phyloP scores from a whole-genome alignment of 2,797 vertebrate species.

The Huso huso region DNA sequence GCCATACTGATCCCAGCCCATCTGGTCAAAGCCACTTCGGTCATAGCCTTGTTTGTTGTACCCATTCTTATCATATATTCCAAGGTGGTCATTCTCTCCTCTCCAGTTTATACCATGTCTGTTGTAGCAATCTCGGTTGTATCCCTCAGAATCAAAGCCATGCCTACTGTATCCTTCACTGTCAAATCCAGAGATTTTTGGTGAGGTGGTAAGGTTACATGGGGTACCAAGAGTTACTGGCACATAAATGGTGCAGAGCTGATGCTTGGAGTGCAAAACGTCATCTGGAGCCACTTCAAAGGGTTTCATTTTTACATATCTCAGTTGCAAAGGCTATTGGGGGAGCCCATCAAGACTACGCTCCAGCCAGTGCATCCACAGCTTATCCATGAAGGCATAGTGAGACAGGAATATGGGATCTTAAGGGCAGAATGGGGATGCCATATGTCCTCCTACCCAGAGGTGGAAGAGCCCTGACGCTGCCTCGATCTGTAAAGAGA shows the following conservation, averaged over 20 bases:
- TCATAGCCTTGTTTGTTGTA: constrained; percentile 32
- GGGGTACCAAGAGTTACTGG: constrained; percentile 43
- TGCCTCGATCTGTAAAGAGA: constrained; percentile 32
- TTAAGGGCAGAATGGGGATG: constrained; percentile 36
- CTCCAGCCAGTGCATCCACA: constrained; percentile 43
- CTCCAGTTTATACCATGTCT: neutral
- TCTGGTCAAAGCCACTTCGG: constrained; percentile 28
- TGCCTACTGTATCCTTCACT: neutral
- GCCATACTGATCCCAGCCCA: constrained; percentile 33
- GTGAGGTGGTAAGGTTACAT: constrained; percentile 30
- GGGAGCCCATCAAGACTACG: constrained; percentile 13
- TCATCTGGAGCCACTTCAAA: constrained; percentile 34
- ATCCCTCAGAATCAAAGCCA: neutral
- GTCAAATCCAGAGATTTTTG: neutral
- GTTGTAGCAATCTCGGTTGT: neutral
- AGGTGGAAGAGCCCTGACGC: constrained; percentile 39
- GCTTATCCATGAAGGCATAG: constrained; percentile 39
- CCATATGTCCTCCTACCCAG: constrained; percentile 45
- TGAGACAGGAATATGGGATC: constrained; percentile 45
- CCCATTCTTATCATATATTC: constrained; percentile 17
- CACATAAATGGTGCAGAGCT: constrained; percentile 37
- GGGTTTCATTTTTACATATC: constrained; percentile 33
- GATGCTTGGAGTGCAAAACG: constrained; percentile 23
- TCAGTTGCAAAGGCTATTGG: constrained; percentile 20
- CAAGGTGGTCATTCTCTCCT: neutral